Conservation (phyloP, 2,888 invertebrate genomes). For the Limnephilus marmoratus region DNA sequence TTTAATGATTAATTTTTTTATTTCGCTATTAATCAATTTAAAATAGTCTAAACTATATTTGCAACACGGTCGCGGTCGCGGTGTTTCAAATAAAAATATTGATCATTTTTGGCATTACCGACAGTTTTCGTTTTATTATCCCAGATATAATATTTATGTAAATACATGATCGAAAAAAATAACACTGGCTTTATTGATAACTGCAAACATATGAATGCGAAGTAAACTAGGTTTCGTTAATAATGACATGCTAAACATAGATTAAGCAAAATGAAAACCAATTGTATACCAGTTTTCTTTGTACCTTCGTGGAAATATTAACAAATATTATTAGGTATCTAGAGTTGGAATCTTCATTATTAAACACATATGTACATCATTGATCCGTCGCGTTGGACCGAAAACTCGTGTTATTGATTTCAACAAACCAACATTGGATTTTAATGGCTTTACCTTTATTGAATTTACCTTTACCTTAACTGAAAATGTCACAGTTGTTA, state of each 20-base stretch:
- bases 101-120: neutral
- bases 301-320: neutral
- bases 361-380: neutral
- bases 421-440: neutral
- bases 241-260: neutral
- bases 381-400: neutral
- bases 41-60: too few relatives aligned
- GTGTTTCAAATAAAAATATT: neutral
- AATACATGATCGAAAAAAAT: neutral
- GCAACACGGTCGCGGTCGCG: too few relatives aligned
- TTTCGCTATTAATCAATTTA: too few relatives aligned
- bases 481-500: neutral
- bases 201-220: neutral
- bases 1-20: too few relatives aligned
- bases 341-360: neutral
- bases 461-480: too few relatives aligned
- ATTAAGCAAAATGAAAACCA: neutral
- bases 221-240: neutral
- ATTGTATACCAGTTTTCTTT: neutral
- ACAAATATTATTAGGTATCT: neutral
- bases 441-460: neutral
- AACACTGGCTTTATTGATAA: neutral
- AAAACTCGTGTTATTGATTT: neutral
- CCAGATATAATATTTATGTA: neutral
- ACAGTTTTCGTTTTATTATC: neutral